Evolutionary conservation across 2,888 invertebrate species (phyloP), one percentile per base, ranked within the genome.

Genomic region (Eristalis pertinax): DNA sequence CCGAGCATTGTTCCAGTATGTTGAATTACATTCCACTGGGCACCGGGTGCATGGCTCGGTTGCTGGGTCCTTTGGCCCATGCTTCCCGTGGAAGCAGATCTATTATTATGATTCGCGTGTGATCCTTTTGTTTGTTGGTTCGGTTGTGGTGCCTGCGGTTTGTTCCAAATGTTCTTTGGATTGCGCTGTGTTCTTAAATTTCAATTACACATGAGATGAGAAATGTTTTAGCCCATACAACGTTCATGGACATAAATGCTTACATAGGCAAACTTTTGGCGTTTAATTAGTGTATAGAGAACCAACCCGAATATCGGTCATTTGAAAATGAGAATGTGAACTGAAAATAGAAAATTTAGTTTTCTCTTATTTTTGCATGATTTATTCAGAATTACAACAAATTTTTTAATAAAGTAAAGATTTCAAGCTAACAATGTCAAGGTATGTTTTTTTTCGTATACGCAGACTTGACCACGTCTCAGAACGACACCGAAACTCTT

Each of bases 181-280:
- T n/a, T 35, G 79, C 74, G 63, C 58, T 70, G 64, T 69, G 79
- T 78, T 65, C 79, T 84, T 84, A 74, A 84, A 84, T 84, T 84
- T 84, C 84, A 84, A 84, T 84, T 84, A 84, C 74, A 84, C 74
- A 50, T 69, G 26, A 84, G 79, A 84, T 84, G 84, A 84, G 79
- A 62, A 75, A 84, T 79, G 84, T 43, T 74, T 22, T 22, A 43
- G 24, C 62, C 69, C 64, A 67, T 84, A 73, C 73, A 56, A 79
- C 72, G 50, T 70, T 29, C n/a, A 4, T 65, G 29, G 35, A 41
- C 50, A 19, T 22, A 60, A 60, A 41, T 38, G 56, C 62, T 68
- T 50, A 19, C 50, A 50, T 19, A 19, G 64, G 72, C 26, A 38
- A 11, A 1, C 4, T 70, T 73, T 56, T 77, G 26, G 29, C 56